Evolutionary conservation across 2,797 vertebrate genomes (phyloP), one percentile per base, ranked within the genome.

Genomic region (Halcyon badia): DNA sequence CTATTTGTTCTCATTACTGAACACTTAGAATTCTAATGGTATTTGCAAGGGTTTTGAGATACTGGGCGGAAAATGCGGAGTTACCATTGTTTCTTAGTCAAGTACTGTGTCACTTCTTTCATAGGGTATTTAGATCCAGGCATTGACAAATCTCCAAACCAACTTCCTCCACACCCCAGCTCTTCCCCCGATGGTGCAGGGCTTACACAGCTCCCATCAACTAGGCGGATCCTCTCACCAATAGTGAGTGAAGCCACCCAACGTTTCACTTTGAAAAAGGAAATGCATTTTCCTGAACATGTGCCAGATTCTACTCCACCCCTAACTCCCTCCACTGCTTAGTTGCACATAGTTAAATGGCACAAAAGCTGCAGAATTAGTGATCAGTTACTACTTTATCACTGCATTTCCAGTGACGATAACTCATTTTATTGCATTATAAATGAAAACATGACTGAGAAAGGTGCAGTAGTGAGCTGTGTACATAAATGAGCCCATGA

Each of bases 251-350:
- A 96, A 94, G 77, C 85, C 72, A 96, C 62, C 41, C 83, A 76
- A 33, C 8, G 13, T 72, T 93, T 83, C 70, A n/a, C 80, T 93
- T 39, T 46, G 44, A 76, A 76, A 95, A 88, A 88, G 91, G 91
- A 97, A 97, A 95, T 86, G 85, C 76, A 76, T 93, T 96, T 96
- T 94, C 92, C 93, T 91, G 91, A 95, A 69, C 28, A 57, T 46
- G 16, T 69, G 85, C 87, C 90, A 89, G 80, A 41, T 68, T 48
- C 54, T 68, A 78, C 93, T 96, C 90, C 93, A 94, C 88, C 90
- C 83, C 49, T 71, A 78, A 49, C 30, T 79, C 57, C 60, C 60
- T 72, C 33, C 58, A 31, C 41, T 68, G 44, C 62, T 61, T 78
- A 83, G 71, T 75, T 86, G 81, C 54, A 65, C 35, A 12, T 5